Base-by-base conservation (phyloP, 2,113 vertebrate species). In the Seriola aureovittata region DNA sequence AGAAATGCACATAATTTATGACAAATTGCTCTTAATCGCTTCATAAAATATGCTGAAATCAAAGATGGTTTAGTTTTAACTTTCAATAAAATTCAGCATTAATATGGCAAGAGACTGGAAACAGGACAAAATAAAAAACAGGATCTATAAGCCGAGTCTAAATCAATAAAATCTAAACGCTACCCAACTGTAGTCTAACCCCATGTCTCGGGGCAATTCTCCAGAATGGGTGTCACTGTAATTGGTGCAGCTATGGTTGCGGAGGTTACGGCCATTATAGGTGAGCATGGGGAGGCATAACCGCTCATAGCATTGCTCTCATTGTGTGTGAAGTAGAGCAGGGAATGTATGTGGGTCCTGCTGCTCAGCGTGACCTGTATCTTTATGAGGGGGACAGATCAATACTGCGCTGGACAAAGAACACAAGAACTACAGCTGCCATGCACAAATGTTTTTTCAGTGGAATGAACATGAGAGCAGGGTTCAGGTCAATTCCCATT, bases 371-470 rank as follows among this genome's bases (percentile, higher is more conserved):
- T 92, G 91, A 91, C 91, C 89, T 88, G 94, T 90, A 91, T 94
- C 85, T 88, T 93, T 94, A 96, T 94, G 92, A 94, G 87, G 62
- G 52, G 75, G 84, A 79, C 85, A 81, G 91, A 95, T 95, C 95
- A 90, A 95, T 95, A 94, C 54, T 23, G 82, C 38, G 60, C 80
- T 34, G 78, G 75, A 90, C 75, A 82, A 85, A 84, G 77, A 90
- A 80, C 74, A 84, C 78, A 55, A 64, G 44, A 77, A 81, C 69
- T 65, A 48, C 60, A 57, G 69, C 80, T 62, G 69, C 78, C 62
- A 46, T 13, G 74, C 76, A 91, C 70, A 46, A 85, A 75, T 10
- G 69, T 77, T 81, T 57, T 86, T 59, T 67, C 54, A 75, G 66
- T 48, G n/a, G 60, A 67, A 67, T 32, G 13, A 80, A 78, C 77